Evolutionary conservation across 2,797 vertebrate genomes (phyloP).

Genomic region (Brachyalestes nurse): DNA sequence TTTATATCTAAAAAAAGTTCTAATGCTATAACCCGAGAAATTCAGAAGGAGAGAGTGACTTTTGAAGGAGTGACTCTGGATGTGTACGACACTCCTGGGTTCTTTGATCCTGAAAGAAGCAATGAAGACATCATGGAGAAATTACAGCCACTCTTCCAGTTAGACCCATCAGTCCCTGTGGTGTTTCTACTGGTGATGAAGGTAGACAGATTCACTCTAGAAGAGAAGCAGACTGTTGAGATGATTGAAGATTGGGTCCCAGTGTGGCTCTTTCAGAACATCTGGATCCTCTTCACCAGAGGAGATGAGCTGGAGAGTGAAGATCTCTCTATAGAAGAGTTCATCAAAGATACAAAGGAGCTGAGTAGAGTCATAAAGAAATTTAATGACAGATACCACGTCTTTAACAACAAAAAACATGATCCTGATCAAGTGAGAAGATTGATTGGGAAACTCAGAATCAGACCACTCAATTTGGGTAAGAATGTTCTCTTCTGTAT

Average conservation of each 20-base stretch:
- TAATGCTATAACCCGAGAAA: background rate
- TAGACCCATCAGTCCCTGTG: background rate
- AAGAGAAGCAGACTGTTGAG: background rate
- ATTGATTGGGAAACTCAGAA: background rate
- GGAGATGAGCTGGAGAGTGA: background rate
- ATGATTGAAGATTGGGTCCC: background rate
- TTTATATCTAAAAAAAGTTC: background rate
- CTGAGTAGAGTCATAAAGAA: background rate
- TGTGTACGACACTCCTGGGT: slow-evolving; percentile 9
- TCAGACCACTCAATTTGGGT: background rate
- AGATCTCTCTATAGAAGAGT: background rate
- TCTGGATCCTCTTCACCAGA: slow-evolving; percentile 11
- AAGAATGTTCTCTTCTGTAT: background rate
- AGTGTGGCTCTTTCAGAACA: background rate
- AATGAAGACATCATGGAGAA: background rate
- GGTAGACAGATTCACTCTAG: slow-evolving; percentile 3
- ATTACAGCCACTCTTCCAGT: background rate
- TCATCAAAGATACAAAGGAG: background rate
- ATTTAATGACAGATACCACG: background rate
- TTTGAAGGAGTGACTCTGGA: background rate
- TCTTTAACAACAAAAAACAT: background rate
- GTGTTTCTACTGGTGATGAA: slow-evolving; percentile 9
- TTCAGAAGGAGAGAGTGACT: background rate
- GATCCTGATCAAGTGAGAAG: background rate
- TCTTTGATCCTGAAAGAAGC: background rate